Percentiles rank a stretch among this genome's conserved stretches.
phyloP scores from a whole-genome alignment of 2,113 vertebrate species.

The Saguinus midas region DNA sequence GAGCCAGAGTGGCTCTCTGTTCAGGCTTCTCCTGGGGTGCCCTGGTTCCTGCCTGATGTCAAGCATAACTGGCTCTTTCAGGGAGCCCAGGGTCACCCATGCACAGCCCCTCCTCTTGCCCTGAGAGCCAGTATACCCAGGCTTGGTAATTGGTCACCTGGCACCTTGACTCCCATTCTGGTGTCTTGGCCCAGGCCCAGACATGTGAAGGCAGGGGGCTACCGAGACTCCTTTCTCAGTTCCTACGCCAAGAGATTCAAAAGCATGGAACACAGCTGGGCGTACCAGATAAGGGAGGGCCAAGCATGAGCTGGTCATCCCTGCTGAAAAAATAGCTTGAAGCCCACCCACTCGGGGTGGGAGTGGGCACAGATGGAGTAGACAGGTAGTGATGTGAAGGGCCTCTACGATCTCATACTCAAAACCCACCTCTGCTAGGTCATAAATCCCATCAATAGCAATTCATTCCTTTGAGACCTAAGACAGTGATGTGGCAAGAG shows the following conservation, averaged over 20 bases:
- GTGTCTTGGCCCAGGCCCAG: neutral
- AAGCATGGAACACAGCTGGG: neutral
- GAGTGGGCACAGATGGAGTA: neutral
- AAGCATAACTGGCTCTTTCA: neutral
- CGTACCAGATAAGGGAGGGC: neutral
- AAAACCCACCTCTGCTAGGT: neutral
- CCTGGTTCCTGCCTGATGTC: neutral
- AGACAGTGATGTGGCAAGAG: neutral
- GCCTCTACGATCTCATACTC: neutral
- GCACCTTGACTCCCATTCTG: neutral
- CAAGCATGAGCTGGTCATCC: neutral
- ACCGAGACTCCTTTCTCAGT: neutral
- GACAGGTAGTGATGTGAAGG: neutral
- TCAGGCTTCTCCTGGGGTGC: accelerated
- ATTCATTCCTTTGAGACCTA: neutral
- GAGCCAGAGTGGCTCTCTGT: neutral
- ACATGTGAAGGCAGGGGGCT: neutral
- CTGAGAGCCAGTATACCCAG: neutral
- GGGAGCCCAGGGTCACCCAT: neutral
- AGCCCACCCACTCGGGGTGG: accelerated
- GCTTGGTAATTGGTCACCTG: neutral
- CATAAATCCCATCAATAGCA: too few species aligned
- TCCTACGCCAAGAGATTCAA: neutral
- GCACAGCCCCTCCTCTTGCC: neutral
- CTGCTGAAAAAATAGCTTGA: neutral